Conservation (phyloP, 2,888 invertebrate species). For the Nephrotoma flavescens region DNA sequence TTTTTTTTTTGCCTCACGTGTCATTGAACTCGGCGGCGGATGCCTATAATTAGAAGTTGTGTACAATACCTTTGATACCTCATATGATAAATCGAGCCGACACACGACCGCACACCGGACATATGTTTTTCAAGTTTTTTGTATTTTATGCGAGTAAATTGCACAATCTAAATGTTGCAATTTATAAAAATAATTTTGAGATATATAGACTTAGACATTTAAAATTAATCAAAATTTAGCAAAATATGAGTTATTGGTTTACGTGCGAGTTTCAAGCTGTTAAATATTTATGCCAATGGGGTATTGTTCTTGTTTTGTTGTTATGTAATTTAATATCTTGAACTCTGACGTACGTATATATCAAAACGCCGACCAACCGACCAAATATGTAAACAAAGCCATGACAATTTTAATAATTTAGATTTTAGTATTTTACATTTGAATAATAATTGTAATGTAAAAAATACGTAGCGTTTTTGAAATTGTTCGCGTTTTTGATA, state of each 20-base stretch:
- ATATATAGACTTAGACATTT: background rate
- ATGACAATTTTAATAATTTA: background rate
- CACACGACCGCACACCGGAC: background rate
- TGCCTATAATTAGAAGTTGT: background rate
- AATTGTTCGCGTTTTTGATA: no score
- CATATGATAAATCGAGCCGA: background rate
- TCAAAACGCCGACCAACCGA: background rate
- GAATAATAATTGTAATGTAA: background rate
- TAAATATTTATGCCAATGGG: background rate
- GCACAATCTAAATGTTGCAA: background rate
- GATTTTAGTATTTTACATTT: background rate
- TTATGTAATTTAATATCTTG: background rate
- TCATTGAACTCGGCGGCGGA: background rate
- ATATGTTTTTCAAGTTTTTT: background rate
- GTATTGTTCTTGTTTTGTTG: background rate
- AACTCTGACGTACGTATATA: background rate
- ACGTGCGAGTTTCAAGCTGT: background rate
- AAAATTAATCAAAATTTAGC: background rate
- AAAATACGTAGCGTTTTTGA: no score
- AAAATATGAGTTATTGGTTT: background rate
- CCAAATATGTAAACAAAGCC: background rate
- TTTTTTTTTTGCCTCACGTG: background rate
- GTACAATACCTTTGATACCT: background rate
- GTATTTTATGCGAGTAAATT: background rate
- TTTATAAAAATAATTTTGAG: background rate